Base-by-base conservation (phyloP, 2,888 invertebrate genomes). In the Patella caerulea region DNA sequence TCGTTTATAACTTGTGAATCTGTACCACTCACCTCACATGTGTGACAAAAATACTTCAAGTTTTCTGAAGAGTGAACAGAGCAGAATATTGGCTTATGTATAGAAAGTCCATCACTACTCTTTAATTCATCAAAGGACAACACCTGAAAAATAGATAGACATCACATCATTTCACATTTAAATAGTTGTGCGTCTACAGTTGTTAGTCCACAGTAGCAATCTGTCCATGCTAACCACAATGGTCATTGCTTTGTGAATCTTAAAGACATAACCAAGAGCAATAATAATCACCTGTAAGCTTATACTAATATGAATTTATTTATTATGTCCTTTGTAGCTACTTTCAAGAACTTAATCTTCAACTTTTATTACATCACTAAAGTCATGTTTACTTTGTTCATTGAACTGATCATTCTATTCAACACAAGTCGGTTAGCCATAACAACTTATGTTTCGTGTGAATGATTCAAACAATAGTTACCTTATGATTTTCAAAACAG, bases 51-150 rank as follows among this genome's bases (percentile, higher is more conserved):
- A 92, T 95, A 96, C 90, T 96, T 96, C 86, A 97, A 93, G 90
- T 95, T 95, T 92, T 98, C 97, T 78, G 95, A 94, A 65, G 95
- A 93, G 92, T 98, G 98, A 83, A 94, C 93, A 77, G 94, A 94
- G 91, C 98, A 98, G 90, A 95, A 95, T 79, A 98, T 94, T 65
- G 97, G 97, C 92, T 96, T 97, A 90, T 97, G 97, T 84, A 97
- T 95, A 75, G 96, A 95, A 83, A 96, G 93, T 87, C 95, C 95
- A 87, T 95, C 95, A 55, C 93, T 92, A 83, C 95, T 95, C 86
- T 95, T 94, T 90, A 97, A 93, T 85, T 97, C 96, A 88, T 97
- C 97, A 90, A 98, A 95, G 71, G 96, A 95, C 75, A 97, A 95
- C 65, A 97, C 97, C 92, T 95, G 78, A 4, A 85, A 83, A 54